Evolutionary conservation across 2,888 invertebrate species (phyloP), one percentile per base, ranked within the genome.

Genomic region (Ennomos fuscantarius): DNA sequence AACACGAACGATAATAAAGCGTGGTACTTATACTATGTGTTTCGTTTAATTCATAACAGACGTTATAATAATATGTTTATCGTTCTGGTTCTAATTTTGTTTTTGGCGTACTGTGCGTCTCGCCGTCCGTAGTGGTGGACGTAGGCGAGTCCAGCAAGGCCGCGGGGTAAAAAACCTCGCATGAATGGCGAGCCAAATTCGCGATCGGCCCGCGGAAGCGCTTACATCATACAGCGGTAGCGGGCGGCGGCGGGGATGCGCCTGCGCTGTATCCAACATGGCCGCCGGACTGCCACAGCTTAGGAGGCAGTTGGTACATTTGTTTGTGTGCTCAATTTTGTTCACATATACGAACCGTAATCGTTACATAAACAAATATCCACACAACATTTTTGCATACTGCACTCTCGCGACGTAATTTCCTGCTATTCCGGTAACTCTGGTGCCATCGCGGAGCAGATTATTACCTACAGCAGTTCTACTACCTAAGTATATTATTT

Each of bases 171-270:
- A 86, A 89, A 87, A 84, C 78, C 72, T 72, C 74, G 84, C 78
- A 89, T 91, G 89, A 91, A 89, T 89, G 89, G 84, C 83, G 79
- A 72, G 78, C 79, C 79, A 77, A 80, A 83, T 82, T 78, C 68
- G 78, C 81, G 68, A 76, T 56, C 78, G 74, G 77, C 73, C 74
- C 78, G 65, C 83, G 86, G 84, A 85, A 84, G 78, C 73, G 76
- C 76, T 81, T 82, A 83, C 80, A 81, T 84, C 83, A 86, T 79
- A 24, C 24, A 15, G 3, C 15, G 15, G 15, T 15, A 6, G 78
- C 74, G 70, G 69, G 67, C 62, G 57, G 63, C 73, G 71, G 78
- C 74, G 70, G 69, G 69, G 67, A 62, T 59, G 63, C 73, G 71
- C 72, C 69, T 71, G 74, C 75, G 70, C 76, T 62, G 57, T 47